phyloP scores from a whole-genome alignment of 2,113 vertebrate species.

The Centrocercus urophasianus region DNA sequence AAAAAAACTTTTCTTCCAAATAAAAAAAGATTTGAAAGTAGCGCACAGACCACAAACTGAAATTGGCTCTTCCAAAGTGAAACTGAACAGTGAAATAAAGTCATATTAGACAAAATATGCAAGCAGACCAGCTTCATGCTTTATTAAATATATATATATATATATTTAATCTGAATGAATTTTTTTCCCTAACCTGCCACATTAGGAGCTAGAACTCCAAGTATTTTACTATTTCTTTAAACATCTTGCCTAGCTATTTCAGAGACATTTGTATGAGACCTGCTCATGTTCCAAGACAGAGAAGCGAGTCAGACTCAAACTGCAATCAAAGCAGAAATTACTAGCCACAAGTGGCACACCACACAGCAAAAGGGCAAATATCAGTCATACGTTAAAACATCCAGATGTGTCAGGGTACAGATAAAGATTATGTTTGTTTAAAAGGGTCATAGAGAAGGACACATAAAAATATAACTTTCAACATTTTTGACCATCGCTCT shows the following conservation, averaged over 20 bases:
- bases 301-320: background rate
- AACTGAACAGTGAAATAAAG: background rate
- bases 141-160: background rate
- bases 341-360: background rate
- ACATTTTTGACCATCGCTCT: background rate
- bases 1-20: background rate
- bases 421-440: background rate
- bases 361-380: conserved; percentile 7
- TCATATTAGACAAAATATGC: background rate
- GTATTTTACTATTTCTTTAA: background rate
- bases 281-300: background rate
- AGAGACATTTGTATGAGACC: background rate
- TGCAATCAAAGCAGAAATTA: conserved; percentile 7
- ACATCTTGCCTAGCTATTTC: background rate
- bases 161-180: background rate
- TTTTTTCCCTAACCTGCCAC: background rate
- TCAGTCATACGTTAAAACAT: background rate
- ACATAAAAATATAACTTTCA: background rate
- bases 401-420: background rate
- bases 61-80: background rate
- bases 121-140: background rate
- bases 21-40: conserved; percentile 5
- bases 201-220: background rate
- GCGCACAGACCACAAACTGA: background rate
- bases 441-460: background rate